Conservation (phyloP, 2,113 vertebrate genomes). For the Ptyas mucosa region DNA sequence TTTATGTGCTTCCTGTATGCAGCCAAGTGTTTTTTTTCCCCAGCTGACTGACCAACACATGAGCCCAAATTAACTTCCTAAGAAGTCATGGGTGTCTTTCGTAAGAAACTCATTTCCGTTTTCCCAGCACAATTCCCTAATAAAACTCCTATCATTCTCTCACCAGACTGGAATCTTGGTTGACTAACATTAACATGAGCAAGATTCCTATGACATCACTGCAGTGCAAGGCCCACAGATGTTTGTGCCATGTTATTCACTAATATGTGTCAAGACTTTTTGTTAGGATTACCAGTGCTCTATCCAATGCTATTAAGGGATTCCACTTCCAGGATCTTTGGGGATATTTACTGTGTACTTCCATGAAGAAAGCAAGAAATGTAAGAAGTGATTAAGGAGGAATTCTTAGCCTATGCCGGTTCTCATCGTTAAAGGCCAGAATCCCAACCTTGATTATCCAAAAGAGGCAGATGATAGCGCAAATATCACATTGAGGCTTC, state of each 20-base stretch:
- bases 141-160: background rate
- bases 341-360: background rate
- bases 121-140: background rate
- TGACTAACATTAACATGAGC: slow-evolving; percentile 1
- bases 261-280: background rate
- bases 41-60: background rate
- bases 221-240: background rate
- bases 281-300: background rate
- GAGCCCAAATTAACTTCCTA: slow-evolving; percentile 5
- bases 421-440: background rate
- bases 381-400: background rate
- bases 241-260: background rate
- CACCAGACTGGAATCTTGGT: background rate
- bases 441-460: background rate
- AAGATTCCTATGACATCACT: background rate
- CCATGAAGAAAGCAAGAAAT: background rate
- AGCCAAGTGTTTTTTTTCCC: background rate
- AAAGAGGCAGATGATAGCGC: background rate
- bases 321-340: background rate
- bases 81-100: slow-evolving; percentile 13
- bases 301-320: background rate
- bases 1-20: background rate
- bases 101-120: background rate
- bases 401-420: background rate
- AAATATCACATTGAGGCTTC: background rate